Base-by-base conservation (phyloP, 2,113 vertebrate species). In the Erinaceus europaeus region DNA sequence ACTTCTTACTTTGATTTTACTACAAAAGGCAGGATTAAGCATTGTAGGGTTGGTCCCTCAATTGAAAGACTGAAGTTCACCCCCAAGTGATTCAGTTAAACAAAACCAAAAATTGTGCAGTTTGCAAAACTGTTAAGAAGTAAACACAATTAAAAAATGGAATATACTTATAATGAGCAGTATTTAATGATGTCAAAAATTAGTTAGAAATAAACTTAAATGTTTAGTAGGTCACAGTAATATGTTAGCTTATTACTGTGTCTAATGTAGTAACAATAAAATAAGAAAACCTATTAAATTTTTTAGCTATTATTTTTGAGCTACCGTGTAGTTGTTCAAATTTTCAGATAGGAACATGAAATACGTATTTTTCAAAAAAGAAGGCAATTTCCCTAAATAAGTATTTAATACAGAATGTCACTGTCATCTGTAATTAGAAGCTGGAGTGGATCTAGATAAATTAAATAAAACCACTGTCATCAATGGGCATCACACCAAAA, bases 261-360 rank as follows among this genome's bases (percentile, higher is more conserved):
- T 42, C 42, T 75, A 57, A 77, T 17, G 77, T 38, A 71, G n/a
- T 38, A 71, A 4, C n/a, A 36, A 57, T 55, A 7, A 29, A 77
- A 84, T 77, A 90, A 86, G n/a, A 18, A 46, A 10, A 68, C 57
- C 20, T 71, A 44, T 32, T 86, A 83, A 89, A 50, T 44, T 74
- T 50, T 78, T 84, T n/a, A n/a, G 46, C 34, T 73, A 62, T 75
- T 61, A 71, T 79, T 83, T 61, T 5, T 48, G 2, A 55, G 21
- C 5, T 38, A 90, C 65, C 36, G 3, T 57, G 25, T 52, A 84
- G 27, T 77, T 84, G 32, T 20, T 74, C 32, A 92, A 40, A 44
- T 65, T 32, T 76, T 81, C 9, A 52, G 21, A 6, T 29, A 65
- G 29, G 65, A 85, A 32, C 55, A 29, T 23, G 79, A 9, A 80